These are phyloP conservation scores for Mus minutoides DNA, from an alignment of 2,797 vertebrate genomes.

Conservation along the genomic window DNA sequence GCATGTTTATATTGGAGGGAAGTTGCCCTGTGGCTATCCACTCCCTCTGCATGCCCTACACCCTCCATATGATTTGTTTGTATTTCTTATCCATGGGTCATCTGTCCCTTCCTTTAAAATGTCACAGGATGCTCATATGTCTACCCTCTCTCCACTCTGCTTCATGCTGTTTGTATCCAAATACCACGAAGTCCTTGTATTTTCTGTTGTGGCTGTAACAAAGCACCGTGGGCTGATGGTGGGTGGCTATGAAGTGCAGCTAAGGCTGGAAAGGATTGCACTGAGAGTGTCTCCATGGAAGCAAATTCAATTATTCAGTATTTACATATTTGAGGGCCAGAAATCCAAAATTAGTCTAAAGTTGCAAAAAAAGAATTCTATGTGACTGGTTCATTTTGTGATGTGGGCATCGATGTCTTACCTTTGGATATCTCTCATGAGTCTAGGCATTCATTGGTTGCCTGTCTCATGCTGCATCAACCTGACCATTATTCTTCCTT, in stretches of 20 bases:
- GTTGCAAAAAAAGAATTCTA: neutral
- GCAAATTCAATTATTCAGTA: neutral
- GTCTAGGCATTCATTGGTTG: neutral
- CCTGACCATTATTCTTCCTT: neutral
- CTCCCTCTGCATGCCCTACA: neutral
- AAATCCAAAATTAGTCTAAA: neutral
- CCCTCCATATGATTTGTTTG: neutral
- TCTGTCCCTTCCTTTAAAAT: neutral
- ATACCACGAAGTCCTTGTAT: neutral
- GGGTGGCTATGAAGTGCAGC: too few species aligned
- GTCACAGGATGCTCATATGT: neutral
- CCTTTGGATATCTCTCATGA: neutral
- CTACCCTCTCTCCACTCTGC: neutral
- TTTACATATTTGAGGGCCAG: neutral
- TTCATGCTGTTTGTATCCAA: neutral
- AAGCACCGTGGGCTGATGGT: too few species aligned
- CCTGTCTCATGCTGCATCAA: rapidly evolving
- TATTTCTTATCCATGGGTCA: neutral
- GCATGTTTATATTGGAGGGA: neutral
- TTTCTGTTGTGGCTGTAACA: neutral
- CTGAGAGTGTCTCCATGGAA: neutral
- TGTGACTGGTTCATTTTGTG: neutral
- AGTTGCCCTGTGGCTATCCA: too few species aligned
- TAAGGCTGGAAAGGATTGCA: neutral
- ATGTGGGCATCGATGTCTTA: neutral